Conservation (phyloP, 2,113 vertebrate species). For the Poeciliopsis turrubarensis region DNA sequence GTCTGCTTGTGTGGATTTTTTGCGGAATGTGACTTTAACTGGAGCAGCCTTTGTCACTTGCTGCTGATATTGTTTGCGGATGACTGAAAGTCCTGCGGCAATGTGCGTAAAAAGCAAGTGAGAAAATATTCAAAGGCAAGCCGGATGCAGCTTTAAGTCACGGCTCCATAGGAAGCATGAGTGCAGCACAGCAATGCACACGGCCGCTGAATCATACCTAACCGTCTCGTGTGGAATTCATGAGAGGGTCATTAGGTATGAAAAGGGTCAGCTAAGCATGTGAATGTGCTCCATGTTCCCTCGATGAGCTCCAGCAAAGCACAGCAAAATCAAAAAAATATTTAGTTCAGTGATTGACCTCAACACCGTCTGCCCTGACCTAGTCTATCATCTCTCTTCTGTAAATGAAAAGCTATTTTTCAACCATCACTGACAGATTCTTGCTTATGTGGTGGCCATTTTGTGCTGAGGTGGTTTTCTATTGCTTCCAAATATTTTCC, state of each 20-base stretch:
- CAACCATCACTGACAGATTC: not conserved
- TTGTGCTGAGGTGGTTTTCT: conserved; percentile 33
- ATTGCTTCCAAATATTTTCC: conserved; percentile 5
- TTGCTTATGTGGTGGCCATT: conserved; percentile 33
- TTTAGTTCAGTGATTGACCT: conserved; percentile 8
- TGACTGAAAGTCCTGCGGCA: conserved; percentile 26
- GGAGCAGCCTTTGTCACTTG: not conserved
- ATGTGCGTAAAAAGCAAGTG: conserved; percentile 4
- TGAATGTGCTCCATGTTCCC: conserved; percentile 42
- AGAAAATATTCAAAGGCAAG: conserved; percentile 1
- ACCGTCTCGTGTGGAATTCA: conserved; percentile 66
- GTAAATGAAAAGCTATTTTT: conserved; percentile 18
- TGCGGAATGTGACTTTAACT: not conserved
- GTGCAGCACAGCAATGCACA: conserved; percentile 39
- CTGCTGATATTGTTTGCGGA: conserved; percentile 16
- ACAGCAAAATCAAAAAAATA: conserved; percentile 16
- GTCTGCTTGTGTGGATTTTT: not conserved
- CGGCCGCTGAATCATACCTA: conserved; percentile 61
- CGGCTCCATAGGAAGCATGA: conserved; percentile 43
- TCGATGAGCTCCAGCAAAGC: conserved; percentile 34
- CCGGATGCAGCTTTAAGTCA: conserved; percentile 20
- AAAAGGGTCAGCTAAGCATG: conserved; percentile 66
- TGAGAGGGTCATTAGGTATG: conserved; percentile 60
- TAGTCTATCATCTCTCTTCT: conserved; percentile 6
- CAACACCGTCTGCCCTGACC: conserved; percentile 27